phyloP scores from a whole-genome alignment of 2,888 invertebrate species.

The Aphodius sticticus region DNA sequence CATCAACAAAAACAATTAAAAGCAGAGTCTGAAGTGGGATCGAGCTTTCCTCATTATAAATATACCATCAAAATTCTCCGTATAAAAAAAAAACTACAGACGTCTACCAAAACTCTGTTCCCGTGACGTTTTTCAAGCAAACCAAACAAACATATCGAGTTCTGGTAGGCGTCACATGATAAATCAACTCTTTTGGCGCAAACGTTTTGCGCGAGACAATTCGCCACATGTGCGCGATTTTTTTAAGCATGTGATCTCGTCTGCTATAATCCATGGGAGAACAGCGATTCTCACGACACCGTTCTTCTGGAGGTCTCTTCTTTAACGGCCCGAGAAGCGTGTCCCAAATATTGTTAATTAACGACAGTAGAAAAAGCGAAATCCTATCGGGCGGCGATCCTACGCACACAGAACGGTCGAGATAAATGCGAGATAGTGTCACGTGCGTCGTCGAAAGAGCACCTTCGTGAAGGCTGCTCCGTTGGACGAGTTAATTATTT shows the following conservation, averaged over 20 bases:
- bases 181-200: slow-evolving; percentile 4
- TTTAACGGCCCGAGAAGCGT: neutral
- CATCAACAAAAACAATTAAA: too few relatives aligned
- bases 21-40: neutral
- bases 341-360: neutral
- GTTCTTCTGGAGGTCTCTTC: neutral
- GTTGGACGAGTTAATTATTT: slow-evolving; percentile 20
- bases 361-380: neutral
- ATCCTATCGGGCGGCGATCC: slow-evolving; percentile 4
- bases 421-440: slow-evolving; percentile 15
- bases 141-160: neutral
- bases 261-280: neutral
- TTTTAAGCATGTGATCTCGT: neutral
- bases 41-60: too few relatives aligned
- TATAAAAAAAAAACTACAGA: neutral
- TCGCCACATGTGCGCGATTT: neutral
- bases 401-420: neutral
- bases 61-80: neutral
- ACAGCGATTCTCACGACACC: neutral
- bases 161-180: neutral
- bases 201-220: neutral
- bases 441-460: slow-evolving; percentile 6
- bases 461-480: slow-evolving; percentile 13
- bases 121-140: neutral
- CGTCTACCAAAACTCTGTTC: neutral